Conservation (phyloP, 1,140 invertebrate species). For the Bicyclus anynana region DNA sequence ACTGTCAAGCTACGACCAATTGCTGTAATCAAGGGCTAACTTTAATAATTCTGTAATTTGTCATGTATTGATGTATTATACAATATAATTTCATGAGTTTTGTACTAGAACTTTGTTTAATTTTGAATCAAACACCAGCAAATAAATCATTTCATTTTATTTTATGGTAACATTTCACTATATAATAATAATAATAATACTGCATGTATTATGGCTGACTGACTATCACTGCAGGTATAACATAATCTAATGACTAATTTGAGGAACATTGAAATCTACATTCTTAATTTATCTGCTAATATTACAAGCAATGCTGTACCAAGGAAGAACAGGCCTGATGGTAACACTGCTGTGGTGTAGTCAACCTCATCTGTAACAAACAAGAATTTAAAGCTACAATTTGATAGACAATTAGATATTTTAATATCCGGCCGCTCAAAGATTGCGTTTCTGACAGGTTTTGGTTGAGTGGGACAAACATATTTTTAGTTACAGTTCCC, state of each 20-base stretch:
- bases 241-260: conserved; percentile 38
- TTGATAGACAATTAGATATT: too few species aligned
- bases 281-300: conserved; percentile 68
- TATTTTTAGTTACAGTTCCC: too few species aligned
- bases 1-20: conserved; percentile 98
- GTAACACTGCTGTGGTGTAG: conserved; percentile 47
- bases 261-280: conserved; percentile 32
- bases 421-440: too few species aligned
- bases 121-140: background rate
- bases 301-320: conserved; percentile 63
- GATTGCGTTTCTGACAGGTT: too few species aligned
- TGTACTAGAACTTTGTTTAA: background rate
- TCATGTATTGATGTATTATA: background rate
- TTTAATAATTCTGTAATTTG: background rate
- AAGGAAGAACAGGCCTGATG: conserved; percentile 62
- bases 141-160: conserved; percentile 5
- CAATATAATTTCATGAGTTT: background rate
- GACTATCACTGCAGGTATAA: conserved; percentile 53
- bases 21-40: conserved; percentile 99
- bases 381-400: background rate
- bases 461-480: too few species aligned
- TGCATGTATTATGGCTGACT: conserved; percentile 37
- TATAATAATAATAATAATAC: conserved; percentile 59
- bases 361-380: conserved; percentile 47
- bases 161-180: conserved; percentile 21